These are phyloP conservation scores for Tortrix viridana DNA, from an alignment of 2,888 invertebrate species.

Conservation along the genomic window DNA sequence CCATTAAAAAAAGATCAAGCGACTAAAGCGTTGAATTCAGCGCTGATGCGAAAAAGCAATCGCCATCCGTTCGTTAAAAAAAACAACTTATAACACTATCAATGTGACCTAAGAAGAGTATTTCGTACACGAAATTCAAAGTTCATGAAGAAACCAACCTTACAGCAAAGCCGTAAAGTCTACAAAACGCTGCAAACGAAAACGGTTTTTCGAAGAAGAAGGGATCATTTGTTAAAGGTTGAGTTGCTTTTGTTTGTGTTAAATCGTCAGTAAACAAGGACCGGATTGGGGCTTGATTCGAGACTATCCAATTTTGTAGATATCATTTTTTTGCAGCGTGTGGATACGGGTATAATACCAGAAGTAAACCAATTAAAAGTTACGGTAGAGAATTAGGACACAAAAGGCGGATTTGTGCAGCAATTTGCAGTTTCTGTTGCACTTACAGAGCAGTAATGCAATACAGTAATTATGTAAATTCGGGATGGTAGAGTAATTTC, in stretches of 20 bases:
- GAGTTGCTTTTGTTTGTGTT: constrained; percentile 41
- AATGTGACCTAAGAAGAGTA: constrained; percentile 8
- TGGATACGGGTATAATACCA: background rate
- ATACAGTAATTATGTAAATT: constrained; percentile 20
- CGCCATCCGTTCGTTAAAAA: constrained; percentile 6
- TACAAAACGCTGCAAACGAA: background rate
- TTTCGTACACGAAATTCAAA: background rate
- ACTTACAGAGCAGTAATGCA: constrained; percentile 5
- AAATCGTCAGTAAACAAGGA: constrained; percentile 42
- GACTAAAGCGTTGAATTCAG: constrained; percentile 31
- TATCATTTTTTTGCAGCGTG: constrained; percentile 36
- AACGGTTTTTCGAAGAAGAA: constrained; percentile 16
- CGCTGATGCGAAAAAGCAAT: constrained; percentile 26
- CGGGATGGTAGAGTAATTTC: background rate
- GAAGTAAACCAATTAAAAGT: constrained; percentile 8
- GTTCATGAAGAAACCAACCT: constrained; percentile 1
- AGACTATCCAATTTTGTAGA: constrained; percentile 37
- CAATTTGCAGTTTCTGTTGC: constrained; percentile 7
- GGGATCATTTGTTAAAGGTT: constrained; percentile 38
- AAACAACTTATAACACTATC: constrained; percentile 19
- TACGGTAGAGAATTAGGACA: constrained; percentile 1
- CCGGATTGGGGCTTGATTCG: constrained; percentile 37
- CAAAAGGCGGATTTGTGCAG: constrained; percentile 1
- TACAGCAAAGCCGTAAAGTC: background rate
- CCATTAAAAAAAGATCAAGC: constrained; percentile 28